These are phyloP conservation scores for Tricholaema leucomelas DNA, from an alignment of 2,113 vertebrate species.

Conservation along the genomic window DNA sequence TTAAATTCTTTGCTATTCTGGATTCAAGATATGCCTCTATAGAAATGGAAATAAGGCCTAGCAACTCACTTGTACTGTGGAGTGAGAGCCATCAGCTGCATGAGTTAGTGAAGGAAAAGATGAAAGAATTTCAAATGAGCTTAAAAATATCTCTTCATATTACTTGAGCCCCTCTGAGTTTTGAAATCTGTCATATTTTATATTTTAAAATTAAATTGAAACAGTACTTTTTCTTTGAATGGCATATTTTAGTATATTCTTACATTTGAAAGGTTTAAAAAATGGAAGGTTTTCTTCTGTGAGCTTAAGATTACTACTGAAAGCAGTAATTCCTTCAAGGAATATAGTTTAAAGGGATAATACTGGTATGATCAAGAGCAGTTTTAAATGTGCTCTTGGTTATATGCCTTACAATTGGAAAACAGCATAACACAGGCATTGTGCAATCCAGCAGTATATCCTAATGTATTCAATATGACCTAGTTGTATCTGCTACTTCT, in stretches of 20 bases:
- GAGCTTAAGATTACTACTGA: not conserved
- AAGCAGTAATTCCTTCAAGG: not conserved
- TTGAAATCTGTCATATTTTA: conserved; percentile 6
- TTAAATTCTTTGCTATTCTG: conserved; percentile 45
- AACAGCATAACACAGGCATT: not conserved
- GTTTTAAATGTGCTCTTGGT: not conserved
- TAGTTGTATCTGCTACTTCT: not conserved
- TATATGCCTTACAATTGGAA: not conserved
- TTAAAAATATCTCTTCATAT: conserved; percentile 11
- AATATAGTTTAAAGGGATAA: not conserved
- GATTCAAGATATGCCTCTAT: conserved; percentile 59
- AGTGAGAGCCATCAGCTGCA: conserved; percentile 31
- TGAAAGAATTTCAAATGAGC: conserved; percentile 8
- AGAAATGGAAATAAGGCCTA: conserved; percentile 72
- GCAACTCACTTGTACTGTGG: conserved; percentile 29
- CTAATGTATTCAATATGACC: not conserved
- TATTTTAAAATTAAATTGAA: conserved; percentile 7
- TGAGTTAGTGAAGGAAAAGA: not conserved
- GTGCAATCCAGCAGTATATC: not conserved
- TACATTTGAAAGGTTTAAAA: not conserved
- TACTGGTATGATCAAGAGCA: not conserved
- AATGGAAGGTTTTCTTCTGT: not conserved
- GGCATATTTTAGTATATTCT: not conserved
- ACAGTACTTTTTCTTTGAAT: not conserved
- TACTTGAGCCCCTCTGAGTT: not conserved